phyloP scores from a whole-genome alignment of 2,797 vertebrate species.

The Valencia hispanica region DNA sequence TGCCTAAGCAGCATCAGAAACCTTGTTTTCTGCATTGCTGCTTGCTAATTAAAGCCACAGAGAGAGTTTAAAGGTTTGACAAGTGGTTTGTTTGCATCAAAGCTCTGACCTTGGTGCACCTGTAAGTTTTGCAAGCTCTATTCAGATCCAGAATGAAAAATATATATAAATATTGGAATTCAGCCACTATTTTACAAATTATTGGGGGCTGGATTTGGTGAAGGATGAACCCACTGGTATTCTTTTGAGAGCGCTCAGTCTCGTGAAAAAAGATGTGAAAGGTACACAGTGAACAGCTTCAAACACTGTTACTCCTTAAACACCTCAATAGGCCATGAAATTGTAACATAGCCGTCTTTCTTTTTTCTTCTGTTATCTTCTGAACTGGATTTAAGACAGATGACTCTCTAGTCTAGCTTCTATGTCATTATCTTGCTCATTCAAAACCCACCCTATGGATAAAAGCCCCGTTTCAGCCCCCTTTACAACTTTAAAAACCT shows the following conservation, averaged over 20 bases:
- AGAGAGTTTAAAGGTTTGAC: constrained; percentile 7
- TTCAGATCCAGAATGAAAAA: neutral
- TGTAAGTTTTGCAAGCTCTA: neutral
- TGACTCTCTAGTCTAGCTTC: neutral
- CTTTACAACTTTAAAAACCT: neutral
- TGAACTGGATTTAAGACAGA: neutral
- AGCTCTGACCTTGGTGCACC: neutral
- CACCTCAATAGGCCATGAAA: neutral
- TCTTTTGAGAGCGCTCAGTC: neutral
- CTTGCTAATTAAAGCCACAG: constrained; percentile 4
- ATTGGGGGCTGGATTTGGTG: neutral
- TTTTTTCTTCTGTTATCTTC: neutral
- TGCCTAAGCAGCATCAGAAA: neutral
- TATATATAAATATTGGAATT: neutral
- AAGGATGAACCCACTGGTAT: neutral
- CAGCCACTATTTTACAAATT: neutral
- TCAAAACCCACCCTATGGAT: neutral
- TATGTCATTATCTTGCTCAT: neutral
- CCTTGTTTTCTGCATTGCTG: neutral
- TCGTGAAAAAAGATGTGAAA: neutral
- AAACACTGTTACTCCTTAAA: neutral
- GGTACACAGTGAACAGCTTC: neutral
- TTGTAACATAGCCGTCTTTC: neutral
- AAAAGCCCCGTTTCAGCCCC: neutral
- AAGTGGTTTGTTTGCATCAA: constrained; percentile 8